Evolutionary conservation across 2,888 invertebrate genomes (phyloP).

Genomic region (Malthinus seriepunctatus): DNA sequence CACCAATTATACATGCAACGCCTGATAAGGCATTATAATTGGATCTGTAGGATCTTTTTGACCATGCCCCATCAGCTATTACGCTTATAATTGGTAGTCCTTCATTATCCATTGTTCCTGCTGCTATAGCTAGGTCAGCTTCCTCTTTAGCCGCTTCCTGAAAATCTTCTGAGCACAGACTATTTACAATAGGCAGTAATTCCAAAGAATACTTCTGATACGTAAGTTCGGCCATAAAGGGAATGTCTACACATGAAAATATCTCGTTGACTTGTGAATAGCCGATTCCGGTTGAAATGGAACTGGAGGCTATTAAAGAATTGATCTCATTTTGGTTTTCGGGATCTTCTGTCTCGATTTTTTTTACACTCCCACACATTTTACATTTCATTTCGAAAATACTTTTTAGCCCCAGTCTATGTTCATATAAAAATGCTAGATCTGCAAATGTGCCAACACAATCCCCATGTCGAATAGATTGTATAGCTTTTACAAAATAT

Average conservation of each 20-base stretch:
- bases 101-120: neutral
- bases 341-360: neutral
- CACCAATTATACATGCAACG: neutral
- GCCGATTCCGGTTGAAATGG: constrained; percentile 7
- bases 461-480: too few relatives aligned
- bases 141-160: constrained; percentile 7
- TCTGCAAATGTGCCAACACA: too few relatives aligned
- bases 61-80: neutral
- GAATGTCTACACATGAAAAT: constrained; percentile 1
- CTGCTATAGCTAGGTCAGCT: neutral
- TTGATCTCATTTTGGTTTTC: neutral
- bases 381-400: too few relatives aligned
- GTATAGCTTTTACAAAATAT: too few relatives aligned
- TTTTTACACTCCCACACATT: neutral
- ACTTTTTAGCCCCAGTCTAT: too few relatives aligned
- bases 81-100: neutral
- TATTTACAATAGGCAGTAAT: neutral
- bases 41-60: neutral
- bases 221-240: neutral
- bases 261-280: constrained; percentile 12
- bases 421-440: too few relatives aligned
- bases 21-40: neutral
- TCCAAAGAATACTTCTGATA: neutral
- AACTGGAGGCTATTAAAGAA: neutral
- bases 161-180: neutral